Conservation (phyloP, 2,113 vertebrate genomes). For the Cephalopterus ornatus region DNA sequence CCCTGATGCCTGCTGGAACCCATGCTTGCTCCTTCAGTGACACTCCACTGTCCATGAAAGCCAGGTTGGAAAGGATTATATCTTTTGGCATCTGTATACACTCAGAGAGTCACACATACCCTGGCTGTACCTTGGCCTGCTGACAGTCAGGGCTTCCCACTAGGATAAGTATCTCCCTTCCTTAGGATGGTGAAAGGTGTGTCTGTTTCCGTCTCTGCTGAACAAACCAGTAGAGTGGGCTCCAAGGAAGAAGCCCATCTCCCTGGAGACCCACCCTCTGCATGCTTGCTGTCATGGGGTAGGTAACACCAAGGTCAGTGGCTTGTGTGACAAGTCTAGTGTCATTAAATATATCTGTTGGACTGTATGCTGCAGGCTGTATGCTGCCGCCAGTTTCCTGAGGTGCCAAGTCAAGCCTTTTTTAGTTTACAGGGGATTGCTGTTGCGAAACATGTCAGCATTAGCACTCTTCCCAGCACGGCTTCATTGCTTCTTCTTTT, state of each 20-base stretch:
- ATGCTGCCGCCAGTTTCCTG: neutral
- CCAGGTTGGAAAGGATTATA: neutral
- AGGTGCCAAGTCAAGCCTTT: neutral
- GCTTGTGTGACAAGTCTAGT: neutral
- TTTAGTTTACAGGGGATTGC: neutral
- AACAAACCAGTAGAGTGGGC: neutral
- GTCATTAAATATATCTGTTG: neutral
- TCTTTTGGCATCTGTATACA: neutral
- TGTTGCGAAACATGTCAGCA: neutral
- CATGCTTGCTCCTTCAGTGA: rapidly evolving
- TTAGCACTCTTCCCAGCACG: neutral
- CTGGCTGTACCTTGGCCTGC: rapidly evolving
- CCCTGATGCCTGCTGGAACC: neutral
- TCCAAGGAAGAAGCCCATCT: neutral
- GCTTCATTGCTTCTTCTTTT: neutral
- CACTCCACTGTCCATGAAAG: rapidly evolving
- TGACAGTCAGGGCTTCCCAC: neutral
- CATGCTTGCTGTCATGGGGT: neutral
- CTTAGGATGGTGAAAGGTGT: rapidly evolving
- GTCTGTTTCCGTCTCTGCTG: neutral
- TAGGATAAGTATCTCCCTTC: neutral
- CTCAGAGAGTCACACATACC: neutral
- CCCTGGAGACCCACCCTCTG: neutral
- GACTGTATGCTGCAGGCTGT: neutral
- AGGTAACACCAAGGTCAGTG: too few relatives aligned